These are phyloP conservation scores for Macquaria australasica DNA, from an alignment of 2,113 vertebrate genomes.

Conservation along the genomic window DNA sequence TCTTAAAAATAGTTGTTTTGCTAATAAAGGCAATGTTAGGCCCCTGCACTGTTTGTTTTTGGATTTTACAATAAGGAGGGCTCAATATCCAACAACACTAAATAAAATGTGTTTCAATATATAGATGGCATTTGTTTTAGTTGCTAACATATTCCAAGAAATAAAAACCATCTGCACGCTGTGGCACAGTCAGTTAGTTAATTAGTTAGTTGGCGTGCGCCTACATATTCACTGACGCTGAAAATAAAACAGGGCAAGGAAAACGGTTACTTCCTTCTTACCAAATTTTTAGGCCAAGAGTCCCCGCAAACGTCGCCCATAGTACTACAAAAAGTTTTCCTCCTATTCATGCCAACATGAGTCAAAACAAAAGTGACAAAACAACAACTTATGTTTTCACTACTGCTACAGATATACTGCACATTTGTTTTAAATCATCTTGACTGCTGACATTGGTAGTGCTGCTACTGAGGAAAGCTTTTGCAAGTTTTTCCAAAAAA, in stretches of 20 bases:
- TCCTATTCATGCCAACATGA: not conserved
- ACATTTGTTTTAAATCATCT: not conserved
- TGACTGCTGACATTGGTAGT: not conserved
- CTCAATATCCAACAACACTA: not conserved
- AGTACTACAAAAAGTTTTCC: not conserved
- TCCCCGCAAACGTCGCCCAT: not conserved
- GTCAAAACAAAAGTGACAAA: not conserved
- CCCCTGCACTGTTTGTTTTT: not conserved
- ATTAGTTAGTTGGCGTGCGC: not conserved
- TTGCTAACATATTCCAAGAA: not conserved
- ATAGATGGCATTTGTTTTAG: not conserved
- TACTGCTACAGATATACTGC: not conserved
- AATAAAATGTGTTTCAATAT: not conserved
- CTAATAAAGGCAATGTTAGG: not conserved
- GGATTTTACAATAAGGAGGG: not conserved
- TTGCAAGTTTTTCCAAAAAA: constrained; percentile 15
- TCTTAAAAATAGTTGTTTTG: not conserved
- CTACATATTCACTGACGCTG: not conserved
- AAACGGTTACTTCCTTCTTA: not conserved
- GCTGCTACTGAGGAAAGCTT: not conserved
- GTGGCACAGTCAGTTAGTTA: constrained; percentile 1
- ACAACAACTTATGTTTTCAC: not conserved
- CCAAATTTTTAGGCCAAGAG: not conserved
- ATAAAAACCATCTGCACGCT: constrained; percentile 7
- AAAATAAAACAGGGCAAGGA: not conserved